These are phyloP conservation scores for Xiphophorus couchianus DNA, from an alignment of 2,113 vertebrate species.

Conservation along the genomic window DNA sequence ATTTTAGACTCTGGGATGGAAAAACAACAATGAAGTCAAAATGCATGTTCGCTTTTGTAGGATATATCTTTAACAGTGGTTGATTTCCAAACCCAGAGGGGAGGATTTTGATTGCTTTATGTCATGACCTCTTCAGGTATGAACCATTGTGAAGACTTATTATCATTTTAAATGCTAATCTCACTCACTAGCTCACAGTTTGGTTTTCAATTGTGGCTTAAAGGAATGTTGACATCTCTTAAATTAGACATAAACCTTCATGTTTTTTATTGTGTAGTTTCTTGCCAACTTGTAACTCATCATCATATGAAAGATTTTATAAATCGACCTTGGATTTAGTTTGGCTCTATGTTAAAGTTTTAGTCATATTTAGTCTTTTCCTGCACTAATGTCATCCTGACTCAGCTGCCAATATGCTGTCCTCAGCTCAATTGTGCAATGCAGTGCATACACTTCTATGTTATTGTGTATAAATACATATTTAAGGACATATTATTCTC, in stretches of 20 bases:
- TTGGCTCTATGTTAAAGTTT: constrained; percentile 28
- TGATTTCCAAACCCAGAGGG: neutral
- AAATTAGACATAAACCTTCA: neutral
- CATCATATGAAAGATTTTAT: constrained; percentile 24
- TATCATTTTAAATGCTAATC: neutral
- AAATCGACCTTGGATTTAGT: constrained; percentile 9
- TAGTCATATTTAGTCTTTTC: constrained; percentile 24
- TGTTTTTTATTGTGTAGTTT: neutral
- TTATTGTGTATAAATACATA: too few species aligned
- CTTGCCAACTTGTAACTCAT: constrained; percentile 3
- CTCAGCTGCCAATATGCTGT: neutral
- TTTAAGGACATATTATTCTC: too few species aligned
- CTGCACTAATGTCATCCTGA: neutral
- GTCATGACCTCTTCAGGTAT: constrained; percentile 1
- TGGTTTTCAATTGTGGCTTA: neutral
- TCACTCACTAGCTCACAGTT: constrained; percentile 6
- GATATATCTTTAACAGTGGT: neutral
- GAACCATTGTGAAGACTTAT: neutral
- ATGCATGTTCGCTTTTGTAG: constrained; percentile 1
- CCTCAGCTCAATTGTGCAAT: neutral
- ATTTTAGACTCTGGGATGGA: neutral
- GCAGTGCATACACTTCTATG: neutral
- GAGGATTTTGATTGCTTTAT: neutral
- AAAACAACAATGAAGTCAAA: constrained; percentile 4
- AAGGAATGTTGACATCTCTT: constrained; percentile 9